These are phyloP conservation scores for Andrena minutula DNA, from an alignment of 2,888 invertebrate genomes.

Conservation along the genomic window DNA sequence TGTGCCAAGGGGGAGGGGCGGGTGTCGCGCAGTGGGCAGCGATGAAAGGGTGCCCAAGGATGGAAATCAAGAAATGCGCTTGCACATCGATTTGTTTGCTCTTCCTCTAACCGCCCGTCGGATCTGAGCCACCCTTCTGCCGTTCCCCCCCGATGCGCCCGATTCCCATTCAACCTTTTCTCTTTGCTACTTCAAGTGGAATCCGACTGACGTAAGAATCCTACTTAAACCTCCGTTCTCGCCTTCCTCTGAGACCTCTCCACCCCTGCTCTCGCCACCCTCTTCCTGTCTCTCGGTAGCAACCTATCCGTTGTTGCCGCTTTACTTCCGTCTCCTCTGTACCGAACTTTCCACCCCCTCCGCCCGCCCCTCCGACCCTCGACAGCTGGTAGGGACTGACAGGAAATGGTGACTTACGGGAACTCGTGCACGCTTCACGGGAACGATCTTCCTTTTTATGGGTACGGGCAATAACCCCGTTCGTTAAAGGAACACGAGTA, in stretches of 20 bases:
- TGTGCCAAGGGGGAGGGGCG: slow-evolving; percentile 3
- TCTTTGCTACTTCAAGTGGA: slow-evolving; percentile 72
- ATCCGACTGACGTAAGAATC: slow-evolving; percentile 76
- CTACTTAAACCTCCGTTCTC: slow-evolving; percentile 72
- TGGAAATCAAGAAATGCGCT: slow-evolving; percentile 77
- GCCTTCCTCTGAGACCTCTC: slow-evolving; percentile 49
- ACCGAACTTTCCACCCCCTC: slow-evolving; percentile 41
- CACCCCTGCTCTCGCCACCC: slow-evolving; percentile 19
- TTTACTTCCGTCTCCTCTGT: slow-evolving; percentile 20
- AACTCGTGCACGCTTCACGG: background rate
- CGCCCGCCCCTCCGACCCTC: slow-evolving; percentile 4
- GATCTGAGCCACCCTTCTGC: slow-evolving; percentile 56
- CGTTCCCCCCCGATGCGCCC: slow-evolving; percentile 56
- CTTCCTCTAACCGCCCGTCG: slow-evolving; percentile 61
- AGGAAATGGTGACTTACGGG: slow-evolving; percentile 48
- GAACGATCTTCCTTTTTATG: slow-evolving; percentile 27
- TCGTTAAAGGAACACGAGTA: slow-evolving; percentile 21
- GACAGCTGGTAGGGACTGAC: slow-evolving; percentile 40
- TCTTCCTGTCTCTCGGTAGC: background rate
- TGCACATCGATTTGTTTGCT: slow-evolving; percentile 81
- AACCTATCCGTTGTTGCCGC: slow-evolving; percentile 53
- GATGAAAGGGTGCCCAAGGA: slow-evolving; percentile 59
- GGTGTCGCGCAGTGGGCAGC: slow-evolving; percentile 39
- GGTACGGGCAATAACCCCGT: slow-evolving; percentile 15
- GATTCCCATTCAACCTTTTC: slow-evolving; percentile 67